A percentile compares a stretch with the other conserved stretches of the same genome.
Evolutionary conservation across 2,113 vertebrate species (phyloP).

Genomic region (Pelodiscus sinensis): DNA sequence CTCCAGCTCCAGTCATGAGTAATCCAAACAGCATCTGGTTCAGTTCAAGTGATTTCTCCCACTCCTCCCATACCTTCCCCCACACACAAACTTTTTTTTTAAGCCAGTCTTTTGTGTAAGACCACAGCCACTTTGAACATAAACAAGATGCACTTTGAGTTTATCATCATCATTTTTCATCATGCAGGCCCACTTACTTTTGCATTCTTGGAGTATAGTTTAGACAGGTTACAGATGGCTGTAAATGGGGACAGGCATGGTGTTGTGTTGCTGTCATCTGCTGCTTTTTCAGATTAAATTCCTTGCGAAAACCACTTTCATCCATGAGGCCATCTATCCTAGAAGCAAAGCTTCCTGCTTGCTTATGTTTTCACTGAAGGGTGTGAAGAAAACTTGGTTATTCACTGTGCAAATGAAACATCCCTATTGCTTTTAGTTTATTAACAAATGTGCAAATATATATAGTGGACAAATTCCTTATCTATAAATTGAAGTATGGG

Average conservation of each 20-base stretch:
- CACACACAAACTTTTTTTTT: too few species aligned
- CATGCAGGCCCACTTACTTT: slow-evolving; percentile 26
- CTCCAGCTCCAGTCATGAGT: neutral
- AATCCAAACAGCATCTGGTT: neutral
- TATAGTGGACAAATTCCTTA: neutral
- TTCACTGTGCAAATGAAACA: neutral
- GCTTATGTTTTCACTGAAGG: neutral
- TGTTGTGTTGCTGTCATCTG: neutral
- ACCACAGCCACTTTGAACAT: neutral
- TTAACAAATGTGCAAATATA: slow-evolving; percentile 8
- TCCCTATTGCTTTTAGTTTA: neutral
- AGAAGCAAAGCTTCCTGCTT: neutral
- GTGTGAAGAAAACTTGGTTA: neutral
- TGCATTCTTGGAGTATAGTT: neutral
- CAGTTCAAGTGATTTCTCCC: slow-evolving; percentile 38
- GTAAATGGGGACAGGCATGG: neutral
- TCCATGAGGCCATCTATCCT: neutral
- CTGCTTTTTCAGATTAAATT: neutral
- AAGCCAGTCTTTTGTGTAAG: neutral
- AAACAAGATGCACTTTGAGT: neutral
- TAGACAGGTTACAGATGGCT: neutral
- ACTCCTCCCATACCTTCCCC: slow-evolving; percentile 11
- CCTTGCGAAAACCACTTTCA: neutral
- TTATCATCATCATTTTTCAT: slow-evolving; percentile 44
- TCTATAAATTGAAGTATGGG: neutral